Percentiles rank a stretch among this genome's conserved stretches.
Conservation (phyloP, 2,113 vertebrate genomes). For the Sturnira hondurensis region DNA sequence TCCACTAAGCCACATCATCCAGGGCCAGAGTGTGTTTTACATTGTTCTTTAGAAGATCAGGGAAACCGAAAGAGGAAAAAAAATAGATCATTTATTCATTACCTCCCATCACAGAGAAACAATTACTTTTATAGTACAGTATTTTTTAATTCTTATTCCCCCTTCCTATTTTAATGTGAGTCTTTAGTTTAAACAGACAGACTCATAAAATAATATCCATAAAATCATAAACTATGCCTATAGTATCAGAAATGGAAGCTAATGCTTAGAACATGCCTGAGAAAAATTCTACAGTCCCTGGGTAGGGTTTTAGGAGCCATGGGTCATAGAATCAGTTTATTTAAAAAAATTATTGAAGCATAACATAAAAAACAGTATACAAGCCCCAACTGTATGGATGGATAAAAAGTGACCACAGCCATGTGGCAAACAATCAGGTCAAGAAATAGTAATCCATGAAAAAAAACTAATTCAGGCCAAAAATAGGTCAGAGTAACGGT, state of each 20-base stretch:
- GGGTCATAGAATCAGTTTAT: not conserved
- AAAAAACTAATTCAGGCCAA: not conserved
- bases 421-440: not conserved
- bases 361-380: not conserved
- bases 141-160: not conserved
- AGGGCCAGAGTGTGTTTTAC: not conserved
- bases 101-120: not conserved
- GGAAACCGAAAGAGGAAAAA: not conserved
- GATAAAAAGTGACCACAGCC: not conserved
- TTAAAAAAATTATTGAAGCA: not conserved
- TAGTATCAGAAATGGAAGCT: conserved; percentile 31
- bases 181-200: conserved; percentile 25
- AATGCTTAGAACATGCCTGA: not conserved
- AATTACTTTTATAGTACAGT: not conserved
- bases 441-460: conserved; percentile 12
- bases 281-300: not conserved
- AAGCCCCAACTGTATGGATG: not conserved
- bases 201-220: conserved; percentile 41
- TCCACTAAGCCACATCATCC: too few species aligned
- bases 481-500: not conserved
- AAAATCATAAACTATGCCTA: conserved; percentile 35
- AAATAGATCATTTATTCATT: not conserved
- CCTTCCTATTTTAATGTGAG: conserved; percentile 7
- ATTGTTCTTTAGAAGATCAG: not conserved
- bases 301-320: not conserved